phyloP scores from a whole-genome alignment of 2,797 vertebrate genomes.

The Siniperca undulata region DNA sequence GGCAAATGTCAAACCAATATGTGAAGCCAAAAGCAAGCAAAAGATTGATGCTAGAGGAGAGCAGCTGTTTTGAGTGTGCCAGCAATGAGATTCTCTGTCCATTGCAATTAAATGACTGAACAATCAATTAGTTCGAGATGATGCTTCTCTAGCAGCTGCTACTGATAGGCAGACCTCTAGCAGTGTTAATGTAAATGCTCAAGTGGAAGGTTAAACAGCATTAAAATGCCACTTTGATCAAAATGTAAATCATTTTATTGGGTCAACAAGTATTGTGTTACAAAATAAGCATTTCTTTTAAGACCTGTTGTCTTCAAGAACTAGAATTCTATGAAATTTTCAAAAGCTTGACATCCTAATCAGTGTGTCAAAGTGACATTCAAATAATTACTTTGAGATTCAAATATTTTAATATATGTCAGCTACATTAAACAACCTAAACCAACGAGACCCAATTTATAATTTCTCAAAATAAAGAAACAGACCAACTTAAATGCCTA shows the following conservation, averaged over 20 bases:
- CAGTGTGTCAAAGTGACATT: conserved; percentile 16
- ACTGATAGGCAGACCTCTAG: conserved; percentile 14
- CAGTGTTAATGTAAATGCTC: not conserved
- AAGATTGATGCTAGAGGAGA: conserved; percentile 14
- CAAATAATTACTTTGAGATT: conserved; percentile 5
- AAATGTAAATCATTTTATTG: conserved; percentile 76
- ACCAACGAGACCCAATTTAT: conserved; percentile 58
- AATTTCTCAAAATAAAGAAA: conserved; percentile 21
- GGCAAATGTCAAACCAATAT: conserved; percentile 56
- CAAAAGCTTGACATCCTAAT: conserved; percentile 10
- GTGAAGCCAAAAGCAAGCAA: conserved; percentile 21
- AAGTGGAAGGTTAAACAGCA: not conserved
- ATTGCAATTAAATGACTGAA: conserved; percentile 34
- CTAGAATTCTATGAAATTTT: conserved; percentile 5
- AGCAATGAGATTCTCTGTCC: conserved; percentile 29
- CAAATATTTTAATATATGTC: conserved; percentile 48
- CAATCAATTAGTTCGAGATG: conserved; percentile 8
- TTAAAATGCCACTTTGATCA: not conserved
- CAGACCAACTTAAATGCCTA: not conserved
- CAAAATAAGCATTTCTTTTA: conserved; percentile 13
- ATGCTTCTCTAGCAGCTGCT: conserved; percentile 37
- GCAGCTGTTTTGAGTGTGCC: conserved; percentile 37
- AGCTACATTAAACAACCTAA: conserved; percentile 49
- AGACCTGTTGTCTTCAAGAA: not conserved
- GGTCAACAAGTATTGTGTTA: conserved; percentile 49